phyloP scores from a whole-genome alignment of 2,113 vertebrate genomes.

The Salvelinus sp. region DNA sequence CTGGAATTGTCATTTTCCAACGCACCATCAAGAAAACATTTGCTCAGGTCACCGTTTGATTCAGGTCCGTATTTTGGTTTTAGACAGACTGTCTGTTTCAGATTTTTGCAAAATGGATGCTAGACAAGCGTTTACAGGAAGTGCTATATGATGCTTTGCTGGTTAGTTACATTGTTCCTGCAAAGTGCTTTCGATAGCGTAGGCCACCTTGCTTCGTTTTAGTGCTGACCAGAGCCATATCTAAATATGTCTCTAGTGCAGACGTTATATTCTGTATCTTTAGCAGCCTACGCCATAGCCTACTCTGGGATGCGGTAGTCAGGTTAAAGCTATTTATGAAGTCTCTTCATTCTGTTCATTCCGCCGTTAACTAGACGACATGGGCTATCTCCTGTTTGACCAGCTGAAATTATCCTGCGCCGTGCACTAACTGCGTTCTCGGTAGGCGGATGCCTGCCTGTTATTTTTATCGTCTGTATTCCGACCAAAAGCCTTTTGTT shows the following conservation, averaged over 20 bases:
- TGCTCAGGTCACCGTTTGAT: conserved; percentile 23
- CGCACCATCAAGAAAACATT: not conserved
- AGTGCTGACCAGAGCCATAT: not conserved
- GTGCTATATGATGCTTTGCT: not conserved
- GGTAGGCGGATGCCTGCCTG: no score
- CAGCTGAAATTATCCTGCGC: not conserved
- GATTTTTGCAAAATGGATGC: conserved; percentile 18
- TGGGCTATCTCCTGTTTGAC: not conserved
- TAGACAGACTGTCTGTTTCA: not conserved
- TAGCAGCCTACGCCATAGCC: not conserved
- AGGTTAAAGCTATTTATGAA: not conserved
- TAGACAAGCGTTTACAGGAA: not conserved
- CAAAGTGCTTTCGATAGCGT: not conserved
- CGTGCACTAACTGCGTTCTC: no score
- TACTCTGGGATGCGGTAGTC: not conserved
- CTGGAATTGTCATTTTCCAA: no score
- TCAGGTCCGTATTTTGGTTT: conserved; percentile 50
- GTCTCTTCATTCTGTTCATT: not conserved
- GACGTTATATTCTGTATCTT: not conserved
- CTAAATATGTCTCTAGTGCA: no score
- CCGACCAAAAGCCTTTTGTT: no score
- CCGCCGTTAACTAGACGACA: no score
- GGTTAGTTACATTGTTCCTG: not conserved
- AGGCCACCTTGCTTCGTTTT: not conserved
- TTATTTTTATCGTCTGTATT: no score